A percentile compares a stretch with the other conserved stretches of the same genome.
These are phyloP conservation scores for Lontra canadensis DNA, from an alignment of 2,113 vertebrate genomes.

Conservation along the genomic window DNA sequence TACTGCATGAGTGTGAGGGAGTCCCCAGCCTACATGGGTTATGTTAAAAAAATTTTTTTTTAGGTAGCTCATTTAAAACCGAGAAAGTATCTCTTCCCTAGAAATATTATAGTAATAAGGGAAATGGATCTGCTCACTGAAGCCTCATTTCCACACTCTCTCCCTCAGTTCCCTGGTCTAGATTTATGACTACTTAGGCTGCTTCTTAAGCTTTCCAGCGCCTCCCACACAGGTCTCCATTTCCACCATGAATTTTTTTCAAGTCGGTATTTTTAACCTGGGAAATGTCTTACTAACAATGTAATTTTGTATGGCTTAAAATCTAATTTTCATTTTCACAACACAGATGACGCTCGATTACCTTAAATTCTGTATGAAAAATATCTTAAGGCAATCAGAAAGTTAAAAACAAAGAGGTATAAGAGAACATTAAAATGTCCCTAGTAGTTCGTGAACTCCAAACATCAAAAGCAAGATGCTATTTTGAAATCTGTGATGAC, in stretches of 20 bases:
- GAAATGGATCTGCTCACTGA: neutral
- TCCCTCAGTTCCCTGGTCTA: neutral
- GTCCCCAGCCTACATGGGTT: neutral
- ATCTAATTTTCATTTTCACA: slow-evolving; percentile 3
- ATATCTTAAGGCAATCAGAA: neutral
- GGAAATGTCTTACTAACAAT: neutral
- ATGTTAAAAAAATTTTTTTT: neutral
- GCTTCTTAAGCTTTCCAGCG: neutral
- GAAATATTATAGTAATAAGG: neutral
- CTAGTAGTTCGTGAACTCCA: neutral
- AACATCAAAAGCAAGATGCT: slow-evolving; percentile 41
- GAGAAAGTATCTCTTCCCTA: neutral
- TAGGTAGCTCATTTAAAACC: slow-evolving; percentile 30
- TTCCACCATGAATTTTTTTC: neutral
- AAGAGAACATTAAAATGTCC: neutral
- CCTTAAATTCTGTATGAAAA: neutral
- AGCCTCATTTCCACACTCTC: neutral
- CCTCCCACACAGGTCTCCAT: neutral
- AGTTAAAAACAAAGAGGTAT: slow-evolving; percentile 13
- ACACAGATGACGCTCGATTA: neutral
- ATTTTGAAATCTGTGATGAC: neutral
- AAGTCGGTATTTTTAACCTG: neutral
- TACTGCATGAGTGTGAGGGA: neutral
- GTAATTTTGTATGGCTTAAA: slow-evolving; percentile 7
- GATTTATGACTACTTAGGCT: neutral